Conservation (phyloP, 2,797 vertebrate genomes). For the Avahi laniger region DNA sequence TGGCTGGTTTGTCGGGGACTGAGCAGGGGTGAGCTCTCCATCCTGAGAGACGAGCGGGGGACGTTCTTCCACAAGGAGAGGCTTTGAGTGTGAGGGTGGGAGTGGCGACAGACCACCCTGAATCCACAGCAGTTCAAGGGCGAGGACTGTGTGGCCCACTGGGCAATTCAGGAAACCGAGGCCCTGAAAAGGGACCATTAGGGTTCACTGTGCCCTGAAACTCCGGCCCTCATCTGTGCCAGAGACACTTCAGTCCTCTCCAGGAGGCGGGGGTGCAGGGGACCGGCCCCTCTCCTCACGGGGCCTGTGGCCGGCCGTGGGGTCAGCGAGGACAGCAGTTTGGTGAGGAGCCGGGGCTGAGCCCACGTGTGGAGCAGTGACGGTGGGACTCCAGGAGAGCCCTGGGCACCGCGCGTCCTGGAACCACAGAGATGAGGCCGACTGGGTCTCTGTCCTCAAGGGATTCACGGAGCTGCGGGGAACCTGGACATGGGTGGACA, state of each 20-base stretch:
- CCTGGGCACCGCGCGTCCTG: neutral
- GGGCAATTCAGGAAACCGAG: neutral
- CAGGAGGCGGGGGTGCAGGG: neutral
- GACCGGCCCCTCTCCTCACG: neutral
- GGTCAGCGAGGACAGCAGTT: neutral
- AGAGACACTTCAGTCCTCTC: neutral
- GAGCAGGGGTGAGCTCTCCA: neutral
- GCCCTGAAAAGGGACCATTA: neutral
- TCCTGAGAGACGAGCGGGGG: neutral
- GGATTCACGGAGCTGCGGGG: neutral
- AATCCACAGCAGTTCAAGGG: neutral
- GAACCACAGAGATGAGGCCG: neutral
- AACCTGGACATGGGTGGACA: neutral
- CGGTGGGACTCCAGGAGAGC: fast-evolving
- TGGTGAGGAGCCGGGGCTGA: neutral
- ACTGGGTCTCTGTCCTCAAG: neutral
- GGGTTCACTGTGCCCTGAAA: neutral
- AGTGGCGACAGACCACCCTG: neutral
- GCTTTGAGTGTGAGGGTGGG: neutral
- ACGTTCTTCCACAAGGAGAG: neutral
- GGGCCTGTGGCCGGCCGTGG: neutral
- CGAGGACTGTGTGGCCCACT: neutral
- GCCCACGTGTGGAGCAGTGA: neutral
- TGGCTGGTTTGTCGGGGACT: neutral
- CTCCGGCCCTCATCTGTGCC: neutral